Evolutionary conservation across 2,113 vertebrate genomes (phyloP).

Genomic region (Pseudonaja textilis): DNA sequence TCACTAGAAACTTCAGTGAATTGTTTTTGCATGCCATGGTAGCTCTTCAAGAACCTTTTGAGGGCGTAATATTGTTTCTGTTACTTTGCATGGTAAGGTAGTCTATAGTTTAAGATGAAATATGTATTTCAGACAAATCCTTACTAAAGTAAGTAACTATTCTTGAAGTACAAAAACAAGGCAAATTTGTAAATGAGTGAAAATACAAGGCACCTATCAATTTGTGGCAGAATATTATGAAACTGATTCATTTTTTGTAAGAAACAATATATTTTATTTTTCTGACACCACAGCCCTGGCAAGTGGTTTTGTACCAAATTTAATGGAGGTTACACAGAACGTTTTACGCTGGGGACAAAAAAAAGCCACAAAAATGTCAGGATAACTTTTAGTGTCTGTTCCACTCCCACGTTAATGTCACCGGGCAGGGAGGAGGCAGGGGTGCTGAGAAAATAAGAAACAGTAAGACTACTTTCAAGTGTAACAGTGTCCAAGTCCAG

Average conservation of each 20-base stretch:
- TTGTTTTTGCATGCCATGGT: not conserved
- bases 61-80: not conserved
- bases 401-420: constrained; percentile 78
- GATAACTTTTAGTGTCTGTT: constrained; percentile 81
- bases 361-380: constrained; percentile 79
- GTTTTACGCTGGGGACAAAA: constrained; percentile 91
- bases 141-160: not conserved
- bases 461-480: constrained; percentile 68
- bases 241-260: constrained; percentile 79
- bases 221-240: constrained; percentile 38
- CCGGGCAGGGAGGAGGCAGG: constrained; percentile 48
- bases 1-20: not conserved
- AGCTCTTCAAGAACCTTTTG: not conserved
- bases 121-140: not conserved
- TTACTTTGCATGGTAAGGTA: not conserved
- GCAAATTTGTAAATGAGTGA: not conserved
- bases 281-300: constrained; percentile 98
- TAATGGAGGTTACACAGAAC: constrained; percentile 99
- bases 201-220: constrained; percentile 4
- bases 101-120: not conserved
- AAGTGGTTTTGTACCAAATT: constrained; percentile 98
- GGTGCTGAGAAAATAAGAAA: constrained; percentile 71
- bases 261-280: constrained; percentile 99
- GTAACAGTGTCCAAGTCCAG: constrained; percentile 68
- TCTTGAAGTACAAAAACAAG: not conserved